Evolutionary conservation across 2,888 invertebrate genomes (phyloP).

Genomic region (Diplolepis rosae): DNA sequence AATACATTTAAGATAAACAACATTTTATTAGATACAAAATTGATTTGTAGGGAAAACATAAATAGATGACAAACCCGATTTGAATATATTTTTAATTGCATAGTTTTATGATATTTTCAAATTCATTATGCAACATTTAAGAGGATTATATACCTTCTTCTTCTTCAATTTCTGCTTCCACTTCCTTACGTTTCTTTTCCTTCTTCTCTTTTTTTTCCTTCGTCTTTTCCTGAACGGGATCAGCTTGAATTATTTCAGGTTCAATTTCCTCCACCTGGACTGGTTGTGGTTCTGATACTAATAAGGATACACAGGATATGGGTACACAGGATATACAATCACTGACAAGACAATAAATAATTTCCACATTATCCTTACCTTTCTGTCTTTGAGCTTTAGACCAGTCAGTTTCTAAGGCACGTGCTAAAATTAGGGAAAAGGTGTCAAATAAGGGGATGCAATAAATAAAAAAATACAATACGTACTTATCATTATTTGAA

Average conservation of each 20-base stretch:
- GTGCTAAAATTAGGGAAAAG: slow-evolving; percentile 61
- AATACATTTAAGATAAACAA: background rate
- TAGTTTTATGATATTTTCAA: background rate
- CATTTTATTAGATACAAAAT: slow-evolving; percentile 2
- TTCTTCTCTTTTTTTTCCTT: slow-evolving; percentile 52
- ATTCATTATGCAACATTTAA: background rate
- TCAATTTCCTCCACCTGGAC: slow-evolving; percentile 37
- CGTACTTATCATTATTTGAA: background rate
- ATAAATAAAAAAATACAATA: background rate
- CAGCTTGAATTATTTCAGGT: slow-evolving; percentile 43
- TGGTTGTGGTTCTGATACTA: slow-evolving; percentile 45
- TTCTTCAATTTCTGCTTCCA: slow-evolving; percentile 46
- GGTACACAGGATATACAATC: slow-evolving; percentile 28
- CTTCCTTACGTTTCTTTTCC: slow-evolving; percentile 39
- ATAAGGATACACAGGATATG: slow-evolving; percentile 45
- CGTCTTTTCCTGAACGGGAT: slow-evolving; percentile 49
- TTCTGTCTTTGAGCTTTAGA: slow-evolving; percentile 42
- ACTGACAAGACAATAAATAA: slow-evolving; percentile 17
- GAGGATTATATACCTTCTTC: slow-evolving; percentile 19
- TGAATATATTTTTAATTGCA: too few relatives aligned
- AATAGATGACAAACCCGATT: background rate
- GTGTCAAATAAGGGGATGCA: slow-evolving; percentile 17
- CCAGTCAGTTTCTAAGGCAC: slow-evolving; percentile 61
- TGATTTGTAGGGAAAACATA: background rate
- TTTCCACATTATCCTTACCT: slow-evolving; percentile 49